Evolutionary conservation across 2,113 vertebrate genomes (phyloP).

Genomic region (Myodes glareolus): DNA sequence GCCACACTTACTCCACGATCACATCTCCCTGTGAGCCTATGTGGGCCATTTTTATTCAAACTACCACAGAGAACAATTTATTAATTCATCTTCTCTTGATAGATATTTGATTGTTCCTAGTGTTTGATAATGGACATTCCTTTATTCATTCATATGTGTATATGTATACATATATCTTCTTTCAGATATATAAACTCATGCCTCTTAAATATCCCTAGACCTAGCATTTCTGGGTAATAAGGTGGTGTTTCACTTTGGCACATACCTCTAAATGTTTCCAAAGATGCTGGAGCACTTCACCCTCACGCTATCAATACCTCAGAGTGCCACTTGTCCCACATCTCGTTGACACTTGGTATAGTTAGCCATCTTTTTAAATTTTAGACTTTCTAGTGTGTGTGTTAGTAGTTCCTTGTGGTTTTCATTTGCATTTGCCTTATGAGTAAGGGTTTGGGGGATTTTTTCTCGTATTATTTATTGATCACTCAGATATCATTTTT

Average conservation of each 20-base stretch:
- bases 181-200: background rate
- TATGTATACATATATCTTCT: background rate
- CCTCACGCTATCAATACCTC: background rate
- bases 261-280: slow-evolving; percentile 4
- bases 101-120: slow-evolving; percentile 31
- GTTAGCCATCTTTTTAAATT: slow-evolving; percentile 12
- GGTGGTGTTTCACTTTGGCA: background rate
- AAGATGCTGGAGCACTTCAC: background rate
- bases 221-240: background rate
- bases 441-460: slow-evolving; percentile 35
- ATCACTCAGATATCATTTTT: background rate
- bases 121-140: background rate
- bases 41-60: background rate
- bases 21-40: background rate
- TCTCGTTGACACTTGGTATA: background rate
- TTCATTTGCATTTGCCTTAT: slow-evolving; percentile 57
- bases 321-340: background rate
- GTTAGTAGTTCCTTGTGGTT: background rate
- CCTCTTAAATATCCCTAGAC: background rate
- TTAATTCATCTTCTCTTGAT: background rate
- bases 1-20: background rate
- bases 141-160: background rate
- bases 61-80: background rate
- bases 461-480: background rate
- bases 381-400: background rate